phyloP scores from a whole-genome alignment of 2,113 vertebrate species.

The Varanus salvator region DNA sequence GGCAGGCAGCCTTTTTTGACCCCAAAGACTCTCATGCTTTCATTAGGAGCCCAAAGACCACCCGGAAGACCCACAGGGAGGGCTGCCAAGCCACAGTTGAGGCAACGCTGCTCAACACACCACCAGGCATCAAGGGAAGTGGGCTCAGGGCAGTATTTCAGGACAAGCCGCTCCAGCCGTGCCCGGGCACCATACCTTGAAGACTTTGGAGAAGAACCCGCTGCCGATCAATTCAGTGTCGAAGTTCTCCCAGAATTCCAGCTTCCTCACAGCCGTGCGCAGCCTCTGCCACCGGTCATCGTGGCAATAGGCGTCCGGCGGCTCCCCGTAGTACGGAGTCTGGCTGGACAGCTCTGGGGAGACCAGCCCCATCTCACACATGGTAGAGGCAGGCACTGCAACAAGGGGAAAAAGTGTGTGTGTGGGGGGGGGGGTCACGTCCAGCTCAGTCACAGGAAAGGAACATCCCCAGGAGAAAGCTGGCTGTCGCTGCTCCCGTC shows the following conservation, averaged over 20 bases:
- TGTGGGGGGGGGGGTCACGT: too few species aligned
- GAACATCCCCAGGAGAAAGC: not conserved
- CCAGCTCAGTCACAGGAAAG: not conserved
- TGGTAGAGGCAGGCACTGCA: conserved; percentile 22
- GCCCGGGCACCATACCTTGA: conserved; percentile 78
- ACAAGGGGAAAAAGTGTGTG: too few species aligned
- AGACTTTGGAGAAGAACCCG: conserved; percentile 91
- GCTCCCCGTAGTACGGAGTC: conserved; percentile 68
- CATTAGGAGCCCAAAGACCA: too few species aligned
- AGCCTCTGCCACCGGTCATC: conserved; percentile 88
- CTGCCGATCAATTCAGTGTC: conserved; percentile 83
- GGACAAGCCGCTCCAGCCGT: too few species aligned
- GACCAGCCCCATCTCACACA: conserved; percentile 61
- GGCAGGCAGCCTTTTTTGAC: too few species aligned
- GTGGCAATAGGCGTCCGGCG: conserved; percentile 81
- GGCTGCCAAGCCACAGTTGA: too few species aligned
- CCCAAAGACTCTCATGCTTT: too few species aligned
- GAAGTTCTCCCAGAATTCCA: conserved; percentile 92
- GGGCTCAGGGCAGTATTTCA: not conserved
- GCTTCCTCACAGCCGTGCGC: conserved; percentile 85
- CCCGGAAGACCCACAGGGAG: too few species aligned
- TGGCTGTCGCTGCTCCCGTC: too few species aligned
- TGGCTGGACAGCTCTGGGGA: conserved; percentile 41
- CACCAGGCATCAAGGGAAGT: not conserved
- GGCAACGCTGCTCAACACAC: not conserved